Conservation (phyloP, 2,888 invertebrate species). For the Cheilosia vulpina region DNA sequence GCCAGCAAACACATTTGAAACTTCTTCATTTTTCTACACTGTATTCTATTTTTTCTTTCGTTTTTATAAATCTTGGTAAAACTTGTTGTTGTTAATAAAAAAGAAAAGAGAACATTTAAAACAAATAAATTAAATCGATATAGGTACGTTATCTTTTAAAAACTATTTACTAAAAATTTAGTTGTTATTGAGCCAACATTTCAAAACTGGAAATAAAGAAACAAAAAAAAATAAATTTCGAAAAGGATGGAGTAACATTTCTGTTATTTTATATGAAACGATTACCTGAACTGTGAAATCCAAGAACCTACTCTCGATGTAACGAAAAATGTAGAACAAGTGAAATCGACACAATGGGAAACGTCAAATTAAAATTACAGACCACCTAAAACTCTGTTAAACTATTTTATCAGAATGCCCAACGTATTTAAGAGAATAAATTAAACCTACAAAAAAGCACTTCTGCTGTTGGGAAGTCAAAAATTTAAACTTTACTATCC, state of each 20-base stretch:
- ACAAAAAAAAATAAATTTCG: slow-evolving; percentile 34
- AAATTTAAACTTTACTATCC: too few species aligned
- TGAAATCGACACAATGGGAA: too few species aligned
- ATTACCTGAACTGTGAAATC: too few species aligned
- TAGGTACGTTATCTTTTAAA: slow-evolving; percentile 40
- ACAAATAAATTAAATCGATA: slow-evolving; percentile 29
- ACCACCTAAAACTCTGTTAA: too few species aligned
- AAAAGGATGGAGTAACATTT: background rate
- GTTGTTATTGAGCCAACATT: slow-evolving; percentile 39
- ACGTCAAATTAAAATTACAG: too few species aligned
- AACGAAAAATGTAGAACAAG: too few species aligned
- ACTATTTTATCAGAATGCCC: too few species aligned
- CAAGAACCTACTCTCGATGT: too few species aligned
- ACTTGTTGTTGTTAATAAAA: slow-evolving; percentile 41
- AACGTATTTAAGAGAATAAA: too few species aligned
- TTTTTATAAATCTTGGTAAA: slow-evolving; percentile 18
- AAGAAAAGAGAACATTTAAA: slow-evolving; percentile 7
- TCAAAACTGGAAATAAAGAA: slow-evolving; percentile 49
- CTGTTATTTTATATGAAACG: background rate
- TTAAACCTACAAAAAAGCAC: too few species aligned
- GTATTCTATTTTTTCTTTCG: slow-evolving; percentile 10
- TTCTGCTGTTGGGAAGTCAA: too few species aligned
- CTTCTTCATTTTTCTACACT: background rate
- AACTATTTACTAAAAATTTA: slow-evolving; percentile 51
- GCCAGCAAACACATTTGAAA: slow-evolving; percentile 17